Percentiles rank a stretch among this genome's conserved stretches.
phyloP scores from a whole-genome alignment of 2,888 invertebrate species.

The Andrena bucephala region DNA sequence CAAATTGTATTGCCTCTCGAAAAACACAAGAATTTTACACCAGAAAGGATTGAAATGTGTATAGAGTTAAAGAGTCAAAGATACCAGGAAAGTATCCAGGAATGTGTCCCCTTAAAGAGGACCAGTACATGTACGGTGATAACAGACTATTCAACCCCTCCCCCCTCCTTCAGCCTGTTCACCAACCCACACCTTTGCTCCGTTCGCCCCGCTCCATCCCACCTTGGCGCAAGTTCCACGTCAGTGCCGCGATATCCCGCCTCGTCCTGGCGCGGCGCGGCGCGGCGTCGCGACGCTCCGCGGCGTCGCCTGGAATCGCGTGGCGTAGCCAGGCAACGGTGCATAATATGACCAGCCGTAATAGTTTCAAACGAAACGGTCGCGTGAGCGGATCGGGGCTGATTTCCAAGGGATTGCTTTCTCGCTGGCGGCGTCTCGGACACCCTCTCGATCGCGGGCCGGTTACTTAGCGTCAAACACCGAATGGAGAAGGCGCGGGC shows the following conservation, averaged over 20 bases:
- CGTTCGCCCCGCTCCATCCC: constrained; percentile 35
- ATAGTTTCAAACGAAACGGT: constrained; percentile 78
- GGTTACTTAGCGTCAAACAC: background rate
- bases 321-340: constrained; percentile 82
- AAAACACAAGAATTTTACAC: no score
- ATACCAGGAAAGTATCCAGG: no score
- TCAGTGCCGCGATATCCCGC: constrained; percentile 19
- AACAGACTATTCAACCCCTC: no score
- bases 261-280: constrained; percentile 22
- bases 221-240: constrained; percentile 28
- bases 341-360: constrained; percentile 76
- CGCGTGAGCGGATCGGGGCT: constrained; percentile 51
- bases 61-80: no score
- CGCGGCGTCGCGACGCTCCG: constrained; percentile 62
- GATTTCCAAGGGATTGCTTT: background rate
- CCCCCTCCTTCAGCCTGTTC: background rate
- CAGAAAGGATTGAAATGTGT: no score
- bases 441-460: background rate
- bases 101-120: no score
- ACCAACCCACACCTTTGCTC: constrained; percentile 33
- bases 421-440: background rate
- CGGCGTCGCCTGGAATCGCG: constrained; percentile 47
- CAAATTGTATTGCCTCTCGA: no score
- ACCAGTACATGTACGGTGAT: no score
- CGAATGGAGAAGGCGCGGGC: constrained; percentile 4